These are phyloP conservation scores for Eulemur coronatus DNA, from an alignment of 2,797 vertebrate genomes.

Conservation along the genomic window DNA sequence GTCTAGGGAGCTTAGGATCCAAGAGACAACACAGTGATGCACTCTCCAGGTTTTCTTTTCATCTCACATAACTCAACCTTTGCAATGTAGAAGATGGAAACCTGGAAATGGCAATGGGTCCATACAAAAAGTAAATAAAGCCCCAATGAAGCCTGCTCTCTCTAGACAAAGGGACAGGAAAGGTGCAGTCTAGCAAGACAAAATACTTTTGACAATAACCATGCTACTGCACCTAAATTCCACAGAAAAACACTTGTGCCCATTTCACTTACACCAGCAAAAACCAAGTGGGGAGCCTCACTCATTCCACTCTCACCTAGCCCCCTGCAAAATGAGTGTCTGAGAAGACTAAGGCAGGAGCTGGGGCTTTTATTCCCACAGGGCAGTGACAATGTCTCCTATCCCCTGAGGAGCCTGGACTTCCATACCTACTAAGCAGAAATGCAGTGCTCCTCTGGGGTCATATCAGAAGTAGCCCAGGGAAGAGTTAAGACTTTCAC, in stretches of 20 bases:
- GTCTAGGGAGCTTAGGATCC: background rate
- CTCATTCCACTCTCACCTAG: background rate
- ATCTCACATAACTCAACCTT: background rate
- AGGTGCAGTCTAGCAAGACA: background rate
- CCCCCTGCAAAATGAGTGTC: background rate
- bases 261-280: background rate
- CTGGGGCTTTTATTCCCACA: no score
- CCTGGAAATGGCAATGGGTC: background rate
- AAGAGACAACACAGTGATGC: background rate
- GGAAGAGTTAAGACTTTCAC: background rate
- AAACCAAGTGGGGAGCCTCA: no score
- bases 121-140: background rate
- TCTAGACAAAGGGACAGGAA: background rate
- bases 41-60: background rate
- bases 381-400: background rate
- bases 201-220: background rate
- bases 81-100: background rate
- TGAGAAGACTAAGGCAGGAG: background rate
- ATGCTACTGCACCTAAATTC: background rate
- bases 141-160: background rate
- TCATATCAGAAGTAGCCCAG: background rate
- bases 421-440: background rate
- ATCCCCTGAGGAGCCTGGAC: background rate
- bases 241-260: background rate
- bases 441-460: background rate